Conservation (phyloP, 2,797 vertebrate genomes). For the Nannoperca obscura region DNA sequence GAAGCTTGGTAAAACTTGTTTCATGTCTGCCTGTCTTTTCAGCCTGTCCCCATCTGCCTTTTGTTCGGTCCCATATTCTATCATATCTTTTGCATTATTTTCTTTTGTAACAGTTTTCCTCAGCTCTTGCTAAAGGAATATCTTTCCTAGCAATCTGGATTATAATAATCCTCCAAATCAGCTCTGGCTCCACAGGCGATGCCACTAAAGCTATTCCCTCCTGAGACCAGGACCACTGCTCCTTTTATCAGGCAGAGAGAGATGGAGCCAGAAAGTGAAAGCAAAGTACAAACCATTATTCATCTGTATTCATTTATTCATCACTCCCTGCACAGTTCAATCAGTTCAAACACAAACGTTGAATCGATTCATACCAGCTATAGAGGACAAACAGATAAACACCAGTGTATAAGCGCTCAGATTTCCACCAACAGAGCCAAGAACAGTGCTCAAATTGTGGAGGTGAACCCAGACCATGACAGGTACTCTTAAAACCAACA, state of each 20-base stretch:
- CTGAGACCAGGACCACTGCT: constrained; percentile 30
- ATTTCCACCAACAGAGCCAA: constrained; percentile 37
- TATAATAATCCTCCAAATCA: constrained; percentile 60
- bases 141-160: constrained; percentile 51
- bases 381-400: constrained; percentile 31
- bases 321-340: constrained; percentile 25
- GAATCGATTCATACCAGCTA: constrained; percentile 36
- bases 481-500: constrained; percentile 51
- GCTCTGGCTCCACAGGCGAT: constrained; percentile 36
- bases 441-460: constrained; percentile 26
- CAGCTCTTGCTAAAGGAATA: constrained; percentile 42
- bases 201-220: constrained; percentile 39
- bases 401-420: constrained; percentile 29
- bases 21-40: constrained; percentile 10
- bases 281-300: constrained; percentile 23
- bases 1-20: constrained; percentile 11
- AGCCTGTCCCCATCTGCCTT: constrained; percentile 8
- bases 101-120: constrained; percentile 21
- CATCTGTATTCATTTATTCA: constrained; percentile 46
- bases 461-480: constrained; percentile 37
- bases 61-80: not conserved
- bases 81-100: constrained; percentile 13
- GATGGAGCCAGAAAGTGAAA: constrained; percentile 21
- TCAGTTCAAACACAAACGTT: constrained; percentile 53
- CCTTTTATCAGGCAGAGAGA: constrained; percentile 40